Percentiles rank a stretch among this genome's conserved stretches.
phyloP scores from a whole-genome alignment of 2,113 vertebrate species.

The Peucedramus taeniatus region DNA sequence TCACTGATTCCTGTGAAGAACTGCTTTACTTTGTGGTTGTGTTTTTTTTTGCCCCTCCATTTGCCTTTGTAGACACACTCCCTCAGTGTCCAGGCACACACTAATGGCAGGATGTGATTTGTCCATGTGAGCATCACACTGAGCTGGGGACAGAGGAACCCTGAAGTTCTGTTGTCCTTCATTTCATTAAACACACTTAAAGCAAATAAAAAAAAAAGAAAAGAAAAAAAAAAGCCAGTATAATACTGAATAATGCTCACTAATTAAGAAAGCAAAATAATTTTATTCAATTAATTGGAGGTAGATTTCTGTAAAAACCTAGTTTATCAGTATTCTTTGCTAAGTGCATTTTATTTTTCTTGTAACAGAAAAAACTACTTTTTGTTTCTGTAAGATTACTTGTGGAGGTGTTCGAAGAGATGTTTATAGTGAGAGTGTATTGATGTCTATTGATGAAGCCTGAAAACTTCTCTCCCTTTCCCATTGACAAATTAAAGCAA shows the following conservation, averaged over 20 bases:
- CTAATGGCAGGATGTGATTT: not conserved
- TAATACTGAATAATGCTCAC: not conserved
- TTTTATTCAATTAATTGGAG: not conserved
- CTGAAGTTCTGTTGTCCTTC: not conserved
- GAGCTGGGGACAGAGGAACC: not conserved
- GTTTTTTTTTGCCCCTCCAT: fast-evolving
- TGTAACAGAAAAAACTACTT: not conserved
- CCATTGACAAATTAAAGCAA: not conserved
- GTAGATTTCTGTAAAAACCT: not conserved
- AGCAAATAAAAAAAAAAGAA: not conserved
- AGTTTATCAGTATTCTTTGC: not conserved
- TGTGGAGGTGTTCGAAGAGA: not conserved
- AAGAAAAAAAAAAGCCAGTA: not conserved
- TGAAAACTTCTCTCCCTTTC: not conserved
- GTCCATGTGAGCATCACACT: not conserved
- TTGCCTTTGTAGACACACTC: not conserved
- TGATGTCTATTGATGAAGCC: not conserved
- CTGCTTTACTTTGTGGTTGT: not conserved
- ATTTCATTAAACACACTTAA: not conserved
- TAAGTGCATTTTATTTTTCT: not conserved
- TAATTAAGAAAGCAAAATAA: not conserved
- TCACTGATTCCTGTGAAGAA: not conserved
- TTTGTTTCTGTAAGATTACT: not conserved
- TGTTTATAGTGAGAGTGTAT: not conserved
- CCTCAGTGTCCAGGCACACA: not conserved